These are phyloP conservation scores for Trogon melanurus DNA, from an alignment of 2,113 vertebrate species.

Conservation along the genomic window DNA sequence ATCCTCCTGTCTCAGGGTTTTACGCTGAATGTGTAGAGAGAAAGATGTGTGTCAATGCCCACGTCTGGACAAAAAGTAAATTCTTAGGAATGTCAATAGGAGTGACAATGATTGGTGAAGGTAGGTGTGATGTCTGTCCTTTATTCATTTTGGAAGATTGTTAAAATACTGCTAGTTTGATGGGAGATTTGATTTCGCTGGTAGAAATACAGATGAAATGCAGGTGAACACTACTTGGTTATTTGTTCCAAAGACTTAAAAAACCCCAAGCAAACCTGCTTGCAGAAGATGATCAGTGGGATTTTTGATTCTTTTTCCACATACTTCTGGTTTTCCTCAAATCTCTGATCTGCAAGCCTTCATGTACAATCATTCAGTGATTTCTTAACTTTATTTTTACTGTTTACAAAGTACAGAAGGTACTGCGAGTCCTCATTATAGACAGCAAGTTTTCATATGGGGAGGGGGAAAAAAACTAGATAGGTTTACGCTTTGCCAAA, in stretches of 20 bases:
- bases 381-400: neutral
- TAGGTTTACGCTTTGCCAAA: neutral
- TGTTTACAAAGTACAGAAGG: neutral
- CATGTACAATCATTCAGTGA: neutral
- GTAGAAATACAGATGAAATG: neutral
- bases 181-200: neutral
- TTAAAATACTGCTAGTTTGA: neutral
- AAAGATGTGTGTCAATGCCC: conserved; percentile 93
- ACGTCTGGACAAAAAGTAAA: conserved; percentile 99
- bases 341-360: neutral
- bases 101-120: conserved; percentile 96
- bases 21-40: conserved; percentile 94
- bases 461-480: neutral
- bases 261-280: neutral
- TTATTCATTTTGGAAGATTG: neutral
- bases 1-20: conserved; percentile 97
- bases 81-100: conserved; percentile 99
- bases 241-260: neutral
- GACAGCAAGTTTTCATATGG: neutral
- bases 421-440: neutral
- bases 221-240: neutral
- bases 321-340: neutral
- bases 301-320: neutral
- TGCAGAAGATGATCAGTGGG: neutral
- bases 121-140: conserved; percentile 72